Percentiles rank a stretch among this genome's conserved stretches.
Conservation (phyloP, 2,113 vertebrate genomes). For the Phrynosoma platyrhinos region DNA sequence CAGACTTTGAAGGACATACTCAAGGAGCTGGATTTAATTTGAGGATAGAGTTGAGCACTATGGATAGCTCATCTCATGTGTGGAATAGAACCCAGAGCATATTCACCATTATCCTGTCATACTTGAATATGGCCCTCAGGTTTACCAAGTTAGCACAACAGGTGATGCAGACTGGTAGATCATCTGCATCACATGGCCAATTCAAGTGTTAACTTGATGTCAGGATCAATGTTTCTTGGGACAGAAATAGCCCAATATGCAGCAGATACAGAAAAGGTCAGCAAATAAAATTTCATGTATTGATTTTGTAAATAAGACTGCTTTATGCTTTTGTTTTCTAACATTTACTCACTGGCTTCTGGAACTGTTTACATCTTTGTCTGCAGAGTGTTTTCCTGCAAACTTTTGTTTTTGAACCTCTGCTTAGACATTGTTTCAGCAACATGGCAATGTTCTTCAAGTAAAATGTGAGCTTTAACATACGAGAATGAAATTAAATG, state of each 20-base stretch:
- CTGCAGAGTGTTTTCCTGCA: not conserved
- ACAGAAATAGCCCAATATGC: not conserved
- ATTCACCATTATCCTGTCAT: not conserved
- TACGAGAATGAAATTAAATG: not conserved
- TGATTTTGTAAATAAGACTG: not conserved
- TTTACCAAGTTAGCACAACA: too few relatives aligned
- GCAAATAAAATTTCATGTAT: conserved; percentile 11
- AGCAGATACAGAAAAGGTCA: not conserved
- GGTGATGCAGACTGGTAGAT: not conserved
- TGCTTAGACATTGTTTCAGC: not conserved
- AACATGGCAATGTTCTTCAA: not conserved
- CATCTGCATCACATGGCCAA: not conserved
- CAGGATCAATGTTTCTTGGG: not conserved
- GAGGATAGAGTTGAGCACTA: too few relatives aligned
- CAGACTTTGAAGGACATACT: too few relatives aligned
- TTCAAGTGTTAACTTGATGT: conserved; percentile 3
- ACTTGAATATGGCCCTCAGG: too few relatives aligned
- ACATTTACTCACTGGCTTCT: not conserved
- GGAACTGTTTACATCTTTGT: not conserved
- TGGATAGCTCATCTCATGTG: too few relatives aligned
- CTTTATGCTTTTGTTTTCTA: not conserved
- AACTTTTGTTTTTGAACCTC: conserved; percentile 13
- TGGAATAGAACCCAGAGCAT: not conserved
- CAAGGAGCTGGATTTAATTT: too few relatives aligned
- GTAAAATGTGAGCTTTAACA: not conserved